Percentiles rank a stretch among this genome's conserved stretches.
Evolutionary conservation across 1,140 invertebrate genomes (phyloP).

Genomic region (Phortica variegata): DNA sequence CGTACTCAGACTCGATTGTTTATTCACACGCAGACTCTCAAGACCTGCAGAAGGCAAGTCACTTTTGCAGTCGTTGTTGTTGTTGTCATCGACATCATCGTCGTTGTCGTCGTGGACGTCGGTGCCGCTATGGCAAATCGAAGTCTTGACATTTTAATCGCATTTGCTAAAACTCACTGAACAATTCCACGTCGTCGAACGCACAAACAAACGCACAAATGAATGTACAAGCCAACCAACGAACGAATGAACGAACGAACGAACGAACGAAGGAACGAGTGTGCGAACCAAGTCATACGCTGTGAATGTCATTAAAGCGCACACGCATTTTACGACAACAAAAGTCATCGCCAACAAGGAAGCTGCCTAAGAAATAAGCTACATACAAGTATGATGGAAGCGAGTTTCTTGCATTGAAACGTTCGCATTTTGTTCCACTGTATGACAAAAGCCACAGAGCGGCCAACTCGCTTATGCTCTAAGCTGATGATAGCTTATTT

Average conservation of each 20-base stretch:
- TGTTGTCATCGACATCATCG: not conserved
- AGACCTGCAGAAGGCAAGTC: not conserved
- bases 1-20: too few relatives aligned
- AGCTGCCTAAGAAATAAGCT: not conserved
- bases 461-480: slow-evolving; percentile 2
- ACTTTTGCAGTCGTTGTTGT: not conserved
- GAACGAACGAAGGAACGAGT: slow-evolving; percentile 7
- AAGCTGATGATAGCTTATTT: slow-evolving; percentile 56
- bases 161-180: slow-evolving; percentile 56
- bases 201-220: slow-evolving; percentile 12
- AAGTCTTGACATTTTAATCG: slow-evolving; percentile 56
- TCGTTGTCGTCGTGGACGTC: not conserved
- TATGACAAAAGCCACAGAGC: slow-evolving; percentile 15
- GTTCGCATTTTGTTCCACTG: slow-evolving; percentile 28
- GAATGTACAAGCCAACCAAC: not conserved
- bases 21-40: slow-evolving; percentile 34
- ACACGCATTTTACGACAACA: slow-evolving; percentile 54
- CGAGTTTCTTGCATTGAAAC: not conserved
- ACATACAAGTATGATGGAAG: not conserved
- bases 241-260: slow-evolving; percentile 8
- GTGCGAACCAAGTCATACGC: slow-evolving; percentile 6
- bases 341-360: slow-evolving; percentile 15
- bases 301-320: slow-evolving; percentile 53
- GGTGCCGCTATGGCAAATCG: slow-evolving; percentile 1
- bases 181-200: slow-evolving; percentile 42